A percentile compares a stretch with the other conserved stretches of the same genome.
Evolutionary conservation across 2,113 vertebrate genomes (phyloP).

Genomic region (Hypocryptadius cinnamomeus): DNA sequence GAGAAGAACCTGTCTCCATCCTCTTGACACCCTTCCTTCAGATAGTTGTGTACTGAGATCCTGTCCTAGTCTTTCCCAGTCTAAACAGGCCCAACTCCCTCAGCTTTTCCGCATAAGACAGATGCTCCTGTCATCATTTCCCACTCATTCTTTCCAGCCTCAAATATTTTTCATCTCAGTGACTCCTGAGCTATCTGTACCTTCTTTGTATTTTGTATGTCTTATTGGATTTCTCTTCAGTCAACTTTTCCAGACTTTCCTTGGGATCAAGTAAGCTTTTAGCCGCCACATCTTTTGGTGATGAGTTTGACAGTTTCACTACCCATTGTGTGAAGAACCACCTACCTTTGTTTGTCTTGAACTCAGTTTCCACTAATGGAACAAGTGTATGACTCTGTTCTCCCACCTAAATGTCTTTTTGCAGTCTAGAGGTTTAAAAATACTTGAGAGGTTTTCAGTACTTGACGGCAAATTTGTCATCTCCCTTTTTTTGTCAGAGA

Average conservation of each 20-base stretch:
- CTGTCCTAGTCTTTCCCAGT: neutral
- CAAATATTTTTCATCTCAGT: neutral
- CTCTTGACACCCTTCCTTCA: neutral
- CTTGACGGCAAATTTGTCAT: neutral
- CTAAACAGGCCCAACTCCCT: neutral
- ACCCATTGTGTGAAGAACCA: conserved; percentile 15
- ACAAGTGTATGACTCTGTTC: neutral
- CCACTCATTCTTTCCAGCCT: conserved; percentile 5
- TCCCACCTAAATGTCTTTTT: neutral
- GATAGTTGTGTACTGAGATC: neutral
- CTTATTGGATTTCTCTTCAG: neutral
- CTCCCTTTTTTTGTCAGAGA: neutral
- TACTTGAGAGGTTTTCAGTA: neutral
- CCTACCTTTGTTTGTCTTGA: conserved; percentile 40
- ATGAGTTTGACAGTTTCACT: conserved; percentile 6
- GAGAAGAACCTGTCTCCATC: neutral
- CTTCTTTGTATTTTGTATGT: conserved; percentile 15
- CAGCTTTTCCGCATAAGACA: neutral
- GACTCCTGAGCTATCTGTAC: neutral
- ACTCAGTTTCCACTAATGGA: neutral
- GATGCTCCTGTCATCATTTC: neutral
- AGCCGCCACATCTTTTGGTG: conserved; percentile 23
- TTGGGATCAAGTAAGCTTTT: neutral
- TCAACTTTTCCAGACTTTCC: conserved; percentile 20
- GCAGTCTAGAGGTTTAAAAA: neutral